Evolutionary conservation across 2,797 vertebrate genomes (phyloP), one percentile per base, ranked within the genome.

Genomic region (Ptychobarbus kaznakovi): DNA sequence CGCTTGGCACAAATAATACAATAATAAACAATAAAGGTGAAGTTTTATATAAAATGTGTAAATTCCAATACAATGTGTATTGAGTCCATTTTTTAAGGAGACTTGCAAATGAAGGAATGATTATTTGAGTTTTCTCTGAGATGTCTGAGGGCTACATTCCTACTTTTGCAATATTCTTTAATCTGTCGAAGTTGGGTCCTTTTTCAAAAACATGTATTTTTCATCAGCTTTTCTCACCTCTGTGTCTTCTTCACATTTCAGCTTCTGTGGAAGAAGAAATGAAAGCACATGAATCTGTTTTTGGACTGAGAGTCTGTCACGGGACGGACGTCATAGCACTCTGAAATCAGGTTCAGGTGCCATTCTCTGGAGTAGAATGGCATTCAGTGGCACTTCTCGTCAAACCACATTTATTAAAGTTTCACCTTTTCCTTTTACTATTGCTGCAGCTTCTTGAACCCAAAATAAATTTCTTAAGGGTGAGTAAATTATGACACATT

Each of bases 1-100:
- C 8, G 1, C 32, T 66, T 18, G 32, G 3, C 63, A 66, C 7
- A 66, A 65, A 65, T 58, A 58, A 61, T 22, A 32, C 32, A 32
- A 32, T 38, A 40, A 22, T 12, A 61, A n/a, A n/a, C n/a, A n/a
- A 40, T 40, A 40, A 40, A 25, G 4, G 1, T 61, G 58, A 61
- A 70, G 20, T 12, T 72, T 72, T 25, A 13, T 25, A 25, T n/a
- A n/a, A 70, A 38, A 68, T 42, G 6, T 32, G 9, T 80, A 10
- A 20, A 25, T 44, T 70, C 68, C 5, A 44, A 15, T 42, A 7
- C 28, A n/a, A 1, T 25, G 11, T n/a, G 22, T 44, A 96, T 88
- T 94, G 96, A 89, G 93, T 97, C 79, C 94, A 95, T 0, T 97
- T 98, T 87, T 89, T 90, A 89, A 88, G 89, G 11, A 35, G n/a